Conservation (phyloP, 2,888 invertebrate species). For the Hirtodrosophila cameraria region DNA sequence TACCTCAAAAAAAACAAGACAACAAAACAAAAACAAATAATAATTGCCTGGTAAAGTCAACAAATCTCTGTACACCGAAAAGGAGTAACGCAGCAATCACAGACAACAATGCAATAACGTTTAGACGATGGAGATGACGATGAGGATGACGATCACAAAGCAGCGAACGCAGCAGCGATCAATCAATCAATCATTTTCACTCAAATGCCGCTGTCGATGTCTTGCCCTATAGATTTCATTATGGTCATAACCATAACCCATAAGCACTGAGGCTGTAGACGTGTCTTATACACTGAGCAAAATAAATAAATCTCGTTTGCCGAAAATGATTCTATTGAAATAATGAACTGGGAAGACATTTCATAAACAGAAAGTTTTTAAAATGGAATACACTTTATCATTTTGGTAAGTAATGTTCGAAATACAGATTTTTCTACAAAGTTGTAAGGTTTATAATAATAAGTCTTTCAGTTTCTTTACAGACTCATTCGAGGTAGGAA, state of each 20-base stretch:
- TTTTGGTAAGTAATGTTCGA: too few relatives aligned
- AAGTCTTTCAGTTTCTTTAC: too few relatives aligned
- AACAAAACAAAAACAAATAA: slow-evolving; percentile 71
- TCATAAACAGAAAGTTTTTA: too few relatives aligned
- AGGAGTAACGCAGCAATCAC: slow-evolving; percentile 65
- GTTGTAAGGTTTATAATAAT: too few relatives aligned
- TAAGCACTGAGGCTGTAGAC: slow-evolving; percentile 50
- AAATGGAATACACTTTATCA: too few relatives aligned
- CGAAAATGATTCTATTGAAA: too few relatives aligned
- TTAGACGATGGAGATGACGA: slow-evolving; percentile 32
- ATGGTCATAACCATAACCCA: slow-evolving; percentile 77
- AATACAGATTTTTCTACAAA: too few relatives aligned
- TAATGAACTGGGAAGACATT: too few relatives aligned
- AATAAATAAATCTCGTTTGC: too few relatives aligned
- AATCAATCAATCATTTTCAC: slow-evolving; percentile 79
- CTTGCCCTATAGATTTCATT: slow-evolving; percentile 75
- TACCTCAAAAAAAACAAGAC: too few relatives aligned
- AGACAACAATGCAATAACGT: slow-evolving; percentile 44
- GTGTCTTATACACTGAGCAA: slow-evolving; percentile 10
- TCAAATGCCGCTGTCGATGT: slow-evolving; percentile 71
- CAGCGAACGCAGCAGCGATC: slow-evolving; percentile 52
- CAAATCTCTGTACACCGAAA: slow-evolving; percentile 71
- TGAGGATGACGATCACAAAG: slow-evolving; percentile 14
- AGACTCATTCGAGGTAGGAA: too few relatives aligned
- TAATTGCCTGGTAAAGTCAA: slow-evolving; percentile 69